Conservation (phyloP, 2,797 vertebrate genomes). For the Rhyacichthys aspro region DNA sequence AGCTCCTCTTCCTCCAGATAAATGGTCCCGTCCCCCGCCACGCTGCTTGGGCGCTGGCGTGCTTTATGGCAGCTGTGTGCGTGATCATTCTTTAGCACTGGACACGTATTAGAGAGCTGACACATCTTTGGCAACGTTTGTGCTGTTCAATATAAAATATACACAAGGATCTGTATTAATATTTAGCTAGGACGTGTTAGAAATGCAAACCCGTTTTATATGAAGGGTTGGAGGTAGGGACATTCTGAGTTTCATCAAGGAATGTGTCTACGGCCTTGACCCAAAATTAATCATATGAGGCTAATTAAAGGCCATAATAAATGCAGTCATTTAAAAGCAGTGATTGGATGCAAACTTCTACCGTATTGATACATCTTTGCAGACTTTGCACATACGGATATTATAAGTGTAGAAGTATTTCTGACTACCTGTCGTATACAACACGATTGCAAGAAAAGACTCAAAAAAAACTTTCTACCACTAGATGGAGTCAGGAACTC, state of each 20-base stretch:
- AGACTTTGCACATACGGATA: no score
- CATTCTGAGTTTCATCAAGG: no score
- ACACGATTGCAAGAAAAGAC: no score
- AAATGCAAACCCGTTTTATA: no score
- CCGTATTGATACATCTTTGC: no score
- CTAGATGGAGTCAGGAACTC: no score
- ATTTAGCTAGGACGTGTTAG: neutral
- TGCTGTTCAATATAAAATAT: constrained; percentile 5
- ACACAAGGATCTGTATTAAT: constrained; percentile 13
- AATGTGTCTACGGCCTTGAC: constrained; percentile 29
- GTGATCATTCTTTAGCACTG: constrained; percentile 46
- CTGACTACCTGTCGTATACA: no score
- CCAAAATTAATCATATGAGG: constrained; percentile 28
- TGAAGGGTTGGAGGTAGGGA: no score
- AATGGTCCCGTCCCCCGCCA: constrained; percentile 62
- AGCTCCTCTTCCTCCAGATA: constrained; percentile 62
- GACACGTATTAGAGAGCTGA: constrained; percentile 25
- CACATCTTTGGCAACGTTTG: constrained; percentile 36
- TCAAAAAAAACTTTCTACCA: no score
- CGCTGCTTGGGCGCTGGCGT: constrained; percentile 35
- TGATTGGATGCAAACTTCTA: no score
- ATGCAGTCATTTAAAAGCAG: no score
- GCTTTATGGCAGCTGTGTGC: constrained; percentile 46
- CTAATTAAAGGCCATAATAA: constrained; percentile 40
- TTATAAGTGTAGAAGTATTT: no score